These are phyloP conservation scores for Drosophila neocordata DNA, from an alignment of 1,140 invertebrate genomes.

Conservation along the genomic window DNA sequence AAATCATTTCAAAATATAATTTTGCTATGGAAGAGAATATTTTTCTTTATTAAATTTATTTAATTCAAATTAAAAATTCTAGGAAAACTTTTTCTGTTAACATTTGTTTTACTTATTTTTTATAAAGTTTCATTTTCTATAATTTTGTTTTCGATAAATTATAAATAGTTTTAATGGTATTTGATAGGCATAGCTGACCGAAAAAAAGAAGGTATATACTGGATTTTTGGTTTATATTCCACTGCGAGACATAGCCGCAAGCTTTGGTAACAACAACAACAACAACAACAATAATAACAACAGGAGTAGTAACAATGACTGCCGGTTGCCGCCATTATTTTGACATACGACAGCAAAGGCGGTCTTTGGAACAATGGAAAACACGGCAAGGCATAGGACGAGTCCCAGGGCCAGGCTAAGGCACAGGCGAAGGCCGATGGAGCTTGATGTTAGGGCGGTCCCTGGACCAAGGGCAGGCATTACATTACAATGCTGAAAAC, in stretches of 20 bases:
- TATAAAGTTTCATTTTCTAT: neutral
- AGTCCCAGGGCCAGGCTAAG: neutral
- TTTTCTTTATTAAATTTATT: too few species aligned
- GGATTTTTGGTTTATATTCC: neutral
- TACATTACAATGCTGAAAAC: constrained; percentile 59
- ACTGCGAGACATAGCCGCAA: neutral
- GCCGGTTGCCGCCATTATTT: constrained; percentile 64
- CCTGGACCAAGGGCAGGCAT: constrained; percentile 33
- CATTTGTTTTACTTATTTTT: too few species aligned
- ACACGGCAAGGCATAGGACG: constrained; percentile 38
- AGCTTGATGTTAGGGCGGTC: constrained; percentile 40
- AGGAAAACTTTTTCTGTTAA: too few species aligned
- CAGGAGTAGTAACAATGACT: constrained; percentile 54
- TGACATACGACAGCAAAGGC: constrained; percentile 64
- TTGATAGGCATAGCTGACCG: neutral
- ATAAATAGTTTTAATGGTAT: neutral
- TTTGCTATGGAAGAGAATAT: too few species aligned
- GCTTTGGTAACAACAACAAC: neutral
- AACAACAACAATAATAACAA: constrained; percentile 1
- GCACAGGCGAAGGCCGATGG: neutral
- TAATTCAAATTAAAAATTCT: too few species aligned
- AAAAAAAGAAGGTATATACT: neutral
- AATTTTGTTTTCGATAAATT: neutral
- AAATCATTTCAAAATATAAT: too few species aligned
- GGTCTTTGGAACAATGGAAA: constrained; percentile 52